These are phyloP conservation scores for Oryctes rhinoceros DNA, from an alignment of 1,140 invertebrate species.

Conservation along the genomic window DNA sequence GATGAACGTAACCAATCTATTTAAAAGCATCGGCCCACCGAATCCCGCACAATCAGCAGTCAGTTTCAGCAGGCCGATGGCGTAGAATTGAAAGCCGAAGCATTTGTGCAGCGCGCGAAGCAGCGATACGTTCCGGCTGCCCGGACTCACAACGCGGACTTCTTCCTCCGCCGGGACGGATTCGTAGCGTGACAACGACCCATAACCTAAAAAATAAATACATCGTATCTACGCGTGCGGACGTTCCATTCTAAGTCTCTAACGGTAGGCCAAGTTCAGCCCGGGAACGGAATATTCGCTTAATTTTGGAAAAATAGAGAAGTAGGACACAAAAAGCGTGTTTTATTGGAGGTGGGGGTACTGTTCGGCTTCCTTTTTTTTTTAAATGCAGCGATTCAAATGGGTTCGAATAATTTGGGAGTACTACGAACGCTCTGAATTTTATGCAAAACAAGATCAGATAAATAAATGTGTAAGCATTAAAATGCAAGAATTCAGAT, in stretches of 20 bases:
- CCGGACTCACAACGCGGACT: background rate
- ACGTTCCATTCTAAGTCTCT: background rate
- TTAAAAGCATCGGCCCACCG: slow-evolving; percentile 88
- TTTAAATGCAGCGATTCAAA: background rate
- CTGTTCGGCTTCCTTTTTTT: background rate
- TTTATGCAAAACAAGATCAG: too few species aligned
- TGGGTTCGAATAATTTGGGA: too few species aligned
- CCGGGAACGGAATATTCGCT: background rate
- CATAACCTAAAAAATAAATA: slow-evolving; percentile 26
- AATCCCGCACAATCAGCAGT: slow-evolving; percentile 85
- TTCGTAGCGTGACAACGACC: slow-evolving; percentile 20
- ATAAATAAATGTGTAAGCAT: too few species aligned
- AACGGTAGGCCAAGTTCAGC: background rate
- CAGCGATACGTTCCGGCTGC: slow-evolving; percentile 68
- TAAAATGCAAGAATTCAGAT: too few species aligned
- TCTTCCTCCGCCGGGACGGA: slow-evolving; percentile 32
- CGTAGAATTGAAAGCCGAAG: slow-evolving; percentile 89
- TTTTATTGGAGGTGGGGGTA: too few species aligned
- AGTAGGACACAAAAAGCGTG: background rate
- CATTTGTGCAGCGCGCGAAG: slow-evolving; percentile 79
- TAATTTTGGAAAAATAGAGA: background rate
- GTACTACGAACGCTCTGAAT: too few species aligned
- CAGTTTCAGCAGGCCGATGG: slow-evolving; percentile 88
- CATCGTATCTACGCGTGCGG: background rate
- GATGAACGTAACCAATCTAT: slow-evolving; percentile 82